These are phyloP conservation scores for Menidia menidia DNA, from an alignment of 2,797 vertebrate species.

Conservation along the genomic window DNA sequence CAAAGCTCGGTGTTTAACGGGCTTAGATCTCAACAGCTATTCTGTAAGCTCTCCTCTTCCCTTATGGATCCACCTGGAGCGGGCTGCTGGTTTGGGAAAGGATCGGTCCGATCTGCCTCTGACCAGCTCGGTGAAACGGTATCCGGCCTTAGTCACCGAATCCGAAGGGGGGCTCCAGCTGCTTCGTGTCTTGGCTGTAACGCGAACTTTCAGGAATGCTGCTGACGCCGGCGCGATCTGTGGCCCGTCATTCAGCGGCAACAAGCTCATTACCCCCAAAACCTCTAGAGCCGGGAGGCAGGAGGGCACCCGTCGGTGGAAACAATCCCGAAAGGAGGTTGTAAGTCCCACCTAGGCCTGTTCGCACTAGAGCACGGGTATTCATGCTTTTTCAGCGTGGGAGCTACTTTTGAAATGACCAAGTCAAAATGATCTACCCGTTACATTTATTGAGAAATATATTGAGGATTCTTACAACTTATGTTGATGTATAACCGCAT, in stretches of 20 bases:
- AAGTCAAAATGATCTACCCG: too few species aligned
- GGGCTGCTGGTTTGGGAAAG: constrained; percentile 11
- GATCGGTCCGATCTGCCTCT: constrained; percentile 42
- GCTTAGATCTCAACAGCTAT: constrained; percentile 8
- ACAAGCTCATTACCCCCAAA: constrained; percentile 72
- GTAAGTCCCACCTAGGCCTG: constrained; percentile 41
- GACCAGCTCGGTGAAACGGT: constrained; percentile 58
- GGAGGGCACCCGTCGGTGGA: constrained; percentile 4
- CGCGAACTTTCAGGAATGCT: constrained; percentile 70
- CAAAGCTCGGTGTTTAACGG: background rate
- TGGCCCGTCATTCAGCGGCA: constrained; percentile 71
- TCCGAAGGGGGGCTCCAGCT: constrained; percentile 66
- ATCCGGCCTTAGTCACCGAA: constrained; percentile 68
- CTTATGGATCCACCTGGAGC: constrained; percentile 12
- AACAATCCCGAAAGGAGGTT: constrained; percentile 35
- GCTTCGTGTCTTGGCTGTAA: constrained; percentile 69
- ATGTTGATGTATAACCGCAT: too few species aligned
- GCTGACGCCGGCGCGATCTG: constrained; percentile 49
- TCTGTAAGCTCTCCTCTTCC: constrained; percentile 10
- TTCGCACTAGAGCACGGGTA: background rate
- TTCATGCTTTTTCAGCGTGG: too few species aligned
- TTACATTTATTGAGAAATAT: too few species aligned
- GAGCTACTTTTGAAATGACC: too few species aligned
- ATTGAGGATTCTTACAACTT: too few species aligned
- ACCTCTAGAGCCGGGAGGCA: constrained; percentile 47